A percentile compares a stretch with the other conserved stretches of the same genome.
These are phyloP conservation scores for Cyprinella venusta DNA, from an alignment of 2,797 vertebrate genomes.

Conservation along the genomic window DNA sequence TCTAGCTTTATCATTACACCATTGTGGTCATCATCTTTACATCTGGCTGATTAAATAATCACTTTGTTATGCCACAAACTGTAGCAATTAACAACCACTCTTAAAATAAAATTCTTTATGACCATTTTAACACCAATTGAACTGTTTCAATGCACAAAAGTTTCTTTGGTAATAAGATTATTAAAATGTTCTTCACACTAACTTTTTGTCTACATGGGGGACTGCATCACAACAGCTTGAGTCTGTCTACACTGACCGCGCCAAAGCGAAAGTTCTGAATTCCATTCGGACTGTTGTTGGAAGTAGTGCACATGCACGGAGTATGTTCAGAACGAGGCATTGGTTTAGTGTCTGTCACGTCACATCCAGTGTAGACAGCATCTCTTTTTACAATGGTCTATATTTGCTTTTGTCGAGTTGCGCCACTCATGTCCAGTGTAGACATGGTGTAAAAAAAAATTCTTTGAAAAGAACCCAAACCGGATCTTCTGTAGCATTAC, in stretches of 20 bases:
- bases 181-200: neutral
- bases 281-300: neutral
- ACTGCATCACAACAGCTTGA: neutral
- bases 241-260: neutral
- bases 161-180: neutral
- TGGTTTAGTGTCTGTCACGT: neutral
- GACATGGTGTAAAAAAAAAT: neutral
- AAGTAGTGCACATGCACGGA: neutral
- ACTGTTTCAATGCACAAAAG: too few relatives aligned
- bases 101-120: neutral
- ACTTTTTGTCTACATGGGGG: neutral
- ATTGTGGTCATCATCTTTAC: slow-evolving; percentile 31
- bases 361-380: neutral
- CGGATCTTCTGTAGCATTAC: neutral
- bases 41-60: neutral
- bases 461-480: neutral
- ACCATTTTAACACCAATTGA: neutral
- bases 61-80: slow-evolving; percentile 6
- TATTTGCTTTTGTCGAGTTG: neutral
- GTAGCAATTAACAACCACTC: slow-evolving; percentile 5
- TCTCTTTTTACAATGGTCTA: neutral
- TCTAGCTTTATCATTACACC: slow-evolving; percentile 40
- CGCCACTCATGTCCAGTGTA: neutral
- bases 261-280: neutral
- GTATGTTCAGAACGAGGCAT: neutral